Evolutionary conservation across 2,888 invertebrate species (phyloP).

Genomic region (Melinaea marsaeus): DNA sequence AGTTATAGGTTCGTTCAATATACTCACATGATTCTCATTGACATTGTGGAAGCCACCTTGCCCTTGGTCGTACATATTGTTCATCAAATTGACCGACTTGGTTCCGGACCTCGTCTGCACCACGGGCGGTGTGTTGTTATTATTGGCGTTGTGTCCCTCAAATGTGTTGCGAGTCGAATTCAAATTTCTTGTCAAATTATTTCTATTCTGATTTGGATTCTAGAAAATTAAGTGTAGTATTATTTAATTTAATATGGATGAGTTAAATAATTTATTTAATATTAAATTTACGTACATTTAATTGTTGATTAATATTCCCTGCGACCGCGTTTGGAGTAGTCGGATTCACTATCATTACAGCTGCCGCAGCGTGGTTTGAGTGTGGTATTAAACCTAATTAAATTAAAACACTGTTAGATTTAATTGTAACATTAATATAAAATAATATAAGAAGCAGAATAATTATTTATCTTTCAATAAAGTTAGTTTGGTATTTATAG

Average conservation of each 20-base stretch:
- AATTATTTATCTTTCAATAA: too few species aligned
- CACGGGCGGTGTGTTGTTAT: conserved; percentile 57
- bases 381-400: conserved; percentile 64
- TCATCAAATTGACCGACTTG: conserved; percentile 69
- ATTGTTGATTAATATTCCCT: conserved; percentile 65
- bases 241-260: neutral
- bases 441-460: neutral
- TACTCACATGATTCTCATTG: conserved; percentile 67
- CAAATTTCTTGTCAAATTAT: conserved; percentile 67
- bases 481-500: too few species aligned
- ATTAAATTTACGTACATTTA: conserved; percentile 55
- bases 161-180: conserved; percentile 68
- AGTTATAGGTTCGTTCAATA: neutral
- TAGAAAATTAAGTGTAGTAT: conserved; percentile 37
- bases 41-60: conserved; percentile 65
- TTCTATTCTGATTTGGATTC: conserved; percentile 67
- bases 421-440: neutral
- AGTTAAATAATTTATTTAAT: neutral
- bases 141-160: conserved; percentile 58
- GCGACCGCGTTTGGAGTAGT: conserved; percentile 72
- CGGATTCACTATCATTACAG: conserved; percentile 76
- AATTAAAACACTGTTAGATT: conserved; percentile 10
- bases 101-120: conserved; percentile 58
- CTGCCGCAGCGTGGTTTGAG: conserved; percentile 71
- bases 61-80: conserved; percentile 71